These are phyloP conservation scores for Neolamprologus kungweensis DNA, from an alignment of 2,113 vertebrate species.

Conservation along the genomic window DNA sequence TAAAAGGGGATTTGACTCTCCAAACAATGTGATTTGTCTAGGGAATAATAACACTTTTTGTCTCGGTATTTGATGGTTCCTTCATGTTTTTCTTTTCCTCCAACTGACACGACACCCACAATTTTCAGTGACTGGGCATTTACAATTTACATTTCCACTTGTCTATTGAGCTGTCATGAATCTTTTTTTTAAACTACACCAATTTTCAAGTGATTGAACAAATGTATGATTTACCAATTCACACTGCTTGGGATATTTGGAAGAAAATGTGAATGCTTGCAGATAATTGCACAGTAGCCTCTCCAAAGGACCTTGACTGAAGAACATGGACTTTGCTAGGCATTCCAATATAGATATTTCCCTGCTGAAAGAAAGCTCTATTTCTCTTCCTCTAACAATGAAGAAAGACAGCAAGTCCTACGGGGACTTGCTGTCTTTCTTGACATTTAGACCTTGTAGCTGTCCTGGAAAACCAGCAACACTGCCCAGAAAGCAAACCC, in stretches of 20 bases:
- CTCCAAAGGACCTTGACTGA: neutral
- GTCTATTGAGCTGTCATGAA: conserved; percentile 19
- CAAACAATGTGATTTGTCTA: neutral
- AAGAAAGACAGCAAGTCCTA: too few species aligned
- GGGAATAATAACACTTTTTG: neutral
- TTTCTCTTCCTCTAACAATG: neutral
- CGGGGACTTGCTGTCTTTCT: neutral
- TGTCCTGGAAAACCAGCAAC: neutral
- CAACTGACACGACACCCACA: neutral
- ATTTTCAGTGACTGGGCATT: conserved; percentile 16
- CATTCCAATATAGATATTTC: neutral
- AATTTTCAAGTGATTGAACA: conserved; percentile 1
- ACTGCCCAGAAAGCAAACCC: neutral
- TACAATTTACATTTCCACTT: neutral
- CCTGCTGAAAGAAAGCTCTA: neutral
- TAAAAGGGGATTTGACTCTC: neutral
- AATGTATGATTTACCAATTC: conserved; percentile 30
- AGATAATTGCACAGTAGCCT: neutral
- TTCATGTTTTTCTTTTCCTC: neutral
- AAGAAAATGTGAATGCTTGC: neutral
- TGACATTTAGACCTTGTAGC: conserved; percentile 3
- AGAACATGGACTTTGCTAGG: neutral
- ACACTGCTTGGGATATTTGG: neutral
- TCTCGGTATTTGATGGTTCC: neutral
- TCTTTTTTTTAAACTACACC: neutral